These are phyloP conservation scores for Stercorarius parasiticus DNA, from an alignment of 2,113 vertebrate species.

Conservation along the genomic window DNA sequence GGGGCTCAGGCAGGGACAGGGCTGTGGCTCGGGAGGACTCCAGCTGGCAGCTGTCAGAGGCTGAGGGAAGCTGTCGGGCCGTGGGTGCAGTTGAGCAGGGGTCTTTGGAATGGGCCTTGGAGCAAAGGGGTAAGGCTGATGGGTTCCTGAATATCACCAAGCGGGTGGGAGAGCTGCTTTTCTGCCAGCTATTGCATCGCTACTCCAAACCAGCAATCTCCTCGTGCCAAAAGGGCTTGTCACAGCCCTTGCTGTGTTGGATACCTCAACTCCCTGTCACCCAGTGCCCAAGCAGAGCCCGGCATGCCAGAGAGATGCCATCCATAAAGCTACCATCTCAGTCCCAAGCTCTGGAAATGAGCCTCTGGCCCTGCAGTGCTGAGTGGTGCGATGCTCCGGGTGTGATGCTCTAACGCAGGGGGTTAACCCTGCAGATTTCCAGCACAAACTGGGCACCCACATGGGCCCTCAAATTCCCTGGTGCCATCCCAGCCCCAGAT, in stretches of 20 bases:
- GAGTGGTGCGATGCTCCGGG: background rate
- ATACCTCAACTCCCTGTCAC: background rate
- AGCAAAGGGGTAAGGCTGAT: background rate
- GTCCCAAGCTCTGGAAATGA: background rate
- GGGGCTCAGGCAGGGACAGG: accelerated
- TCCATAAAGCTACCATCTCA: background rate
- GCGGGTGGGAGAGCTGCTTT: background rate
- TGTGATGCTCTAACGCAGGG: background rate
- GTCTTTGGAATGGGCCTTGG: background rate
- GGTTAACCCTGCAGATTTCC: background rate
- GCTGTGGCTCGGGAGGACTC: accelerated
- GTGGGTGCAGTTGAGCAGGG: background rate
- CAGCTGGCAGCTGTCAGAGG: background rate
- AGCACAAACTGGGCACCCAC: background rate
- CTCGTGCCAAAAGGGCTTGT: background rate
- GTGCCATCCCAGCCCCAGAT: background rate
- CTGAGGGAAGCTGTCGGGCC: accelerated
- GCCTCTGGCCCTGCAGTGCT: background rate
- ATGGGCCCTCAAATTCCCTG: accelerated
- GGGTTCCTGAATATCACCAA: background rate
- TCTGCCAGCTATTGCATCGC: background rate
- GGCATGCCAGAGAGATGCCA: background rate
- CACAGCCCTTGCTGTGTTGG: background rate
- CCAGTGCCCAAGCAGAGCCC: background rate
- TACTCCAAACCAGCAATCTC: background rate